Conservation (phyloP, 2,797 vertebrate species). For the Enteromius viviparus region DNA sequence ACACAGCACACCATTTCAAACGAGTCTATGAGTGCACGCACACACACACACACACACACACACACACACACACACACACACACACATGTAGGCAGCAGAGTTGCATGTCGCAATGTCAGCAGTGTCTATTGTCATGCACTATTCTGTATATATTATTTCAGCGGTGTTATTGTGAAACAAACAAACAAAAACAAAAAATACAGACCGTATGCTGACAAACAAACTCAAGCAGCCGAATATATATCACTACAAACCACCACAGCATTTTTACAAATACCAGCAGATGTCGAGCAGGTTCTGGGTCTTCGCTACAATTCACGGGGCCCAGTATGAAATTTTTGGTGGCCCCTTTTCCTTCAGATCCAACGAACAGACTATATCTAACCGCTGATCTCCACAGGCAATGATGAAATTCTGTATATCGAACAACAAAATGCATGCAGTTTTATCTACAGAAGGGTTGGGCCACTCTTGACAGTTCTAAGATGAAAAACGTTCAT, state of each 20-base stretch:
- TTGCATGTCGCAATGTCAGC: conserved; percentile 29
- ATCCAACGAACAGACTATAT: background rate
- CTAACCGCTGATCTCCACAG: background rate
- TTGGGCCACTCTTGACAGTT: conserved; percentile 4
- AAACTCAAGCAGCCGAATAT: conserved; percentile 1
- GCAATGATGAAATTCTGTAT: background rate
- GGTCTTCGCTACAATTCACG: background rate
- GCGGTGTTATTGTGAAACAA: conserved; percentile 28
- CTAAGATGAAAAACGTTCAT: conserved; percentile 9
- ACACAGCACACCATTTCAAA: background rate
- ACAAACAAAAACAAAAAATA: background rate
- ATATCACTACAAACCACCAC: conserved; percentile 5
- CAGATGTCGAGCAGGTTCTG: background rate
- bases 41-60: background rate
- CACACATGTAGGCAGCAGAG: conserved; percentile 3
- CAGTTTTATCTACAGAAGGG: background rate
- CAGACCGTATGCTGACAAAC: conserved; percentile 6
- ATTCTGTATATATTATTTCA: conserved; percentile 40
- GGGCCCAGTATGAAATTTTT: background rate
- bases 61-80: background rate
- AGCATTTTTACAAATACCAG: background rate
- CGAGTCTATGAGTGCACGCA: background rate
- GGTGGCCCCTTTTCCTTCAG: background rate
- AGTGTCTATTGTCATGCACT: conserved; percentile 33
- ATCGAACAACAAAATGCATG: conserved; percentile 1